Base-by-base conservation (phyloP, 1,140 invertebrate genomes). In the Drosophila sproati region DNA sequence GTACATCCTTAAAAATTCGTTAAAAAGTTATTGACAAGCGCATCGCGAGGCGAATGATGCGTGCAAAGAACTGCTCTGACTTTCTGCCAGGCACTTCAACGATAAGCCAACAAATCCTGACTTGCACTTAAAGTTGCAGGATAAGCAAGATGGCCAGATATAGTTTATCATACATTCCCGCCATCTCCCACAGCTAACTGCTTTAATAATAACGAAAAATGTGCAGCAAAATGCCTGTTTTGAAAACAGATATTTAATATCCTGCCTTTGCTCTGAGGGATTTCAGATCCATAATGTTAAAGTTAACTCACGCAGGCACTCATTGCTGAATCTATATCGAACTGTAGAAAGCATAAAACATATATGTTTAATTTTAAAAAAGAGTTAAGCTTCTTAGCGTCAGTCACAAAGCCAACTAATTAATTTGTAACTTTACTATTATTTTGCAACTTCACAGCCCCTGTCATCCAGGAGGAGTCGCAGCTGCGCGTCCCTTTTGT, bases 381-480 rank as follows among this genome's bases (percentile, higher is more conserved):
- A 57, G 31, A 12, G 5, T 4, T 68, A 68, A 74, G 35, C 66
- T 57, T 51, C 51, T 62, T 51, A 55, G 28, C 60, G 47, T 77
- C 73, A 77, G 79, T 79, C 68, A 77, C 55, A 68, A 51, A 55
- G 54, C 31, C 47, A 50, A 77, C 62, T 88, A 82, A 87, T 87
- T 88, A 87, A 88, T 82, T 88, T 88, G 69, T 69, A 77, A 73
- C 80, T 80, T 72, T 73, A 77, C 81, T 86, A 71, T 57, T 82
- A 70, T 69, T 54, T 32, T 63, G 54, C 43, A 1, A 37, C 32
- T 54, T 63, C 50, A 28, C 43, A 5, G 6, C 34, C 43, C 29
- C 8, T 12, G 34, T 43, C 12, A 3, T 32, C 31, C 0, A n/a
- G 43, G 12, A 12, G 12, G 12, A 12, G 56, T 61, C 34, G 41